A percentile compares a stretch with the other conserved stretches of the same genome.
Evolutionary conservation across 2,113 vertebrate genomes (phyloP).

Genomic region (Callipepla squamata): DNA sequence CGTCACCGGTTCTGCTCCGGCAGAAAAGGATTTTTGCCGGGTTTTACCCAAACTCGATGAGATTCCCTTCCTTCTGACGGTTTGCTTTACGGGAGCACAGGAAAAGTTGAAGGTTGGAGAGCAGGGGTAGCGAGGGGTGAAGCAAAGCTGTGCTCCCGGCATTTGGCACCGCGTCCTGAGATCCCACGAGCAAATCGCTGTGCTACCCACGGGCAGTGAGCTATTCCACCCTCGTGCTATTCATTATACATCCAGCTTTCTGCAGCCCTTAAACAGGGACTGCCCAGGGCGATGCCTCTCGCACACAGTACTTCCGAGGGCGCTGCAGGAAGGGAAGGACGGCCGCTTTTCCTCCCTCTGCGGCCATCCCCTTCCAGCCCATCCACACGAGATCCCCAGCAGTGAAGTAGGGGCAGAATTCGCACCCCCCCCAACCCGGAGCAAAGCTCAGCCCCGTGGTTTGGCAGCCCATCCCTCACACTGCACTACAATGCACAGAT

Average conservation of each 20-base stretch:
- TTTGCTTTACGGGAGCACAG: background rate
- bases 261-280: background rate
- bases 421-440: no score
- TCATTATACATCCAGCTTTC: background rate
- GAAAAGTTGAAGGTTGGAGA: background rate
- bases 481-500: no score
- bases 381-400: background rate
- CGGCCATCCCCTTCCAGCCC: background rate
- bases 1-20: background rate
- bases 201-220: background rate
- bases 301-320: rapidly evolving
- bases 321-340: background rate
- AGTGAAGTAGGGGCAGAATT: no score
- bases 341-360: background rate
- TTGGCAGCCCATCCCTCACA: no score
- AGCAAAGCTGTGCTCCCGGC: no score
- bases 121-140: background rate
- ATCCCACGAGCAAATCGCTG: background rate
- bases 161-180: rapidly evolving
- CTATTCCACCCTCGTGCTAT: background rate
- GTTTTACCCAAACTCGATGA: background rate
- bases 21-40: background rate
- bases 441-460: no score
- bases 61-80: rapidly evolving
- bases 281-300: background rate